Evolutionary conservation across 2,888 invertebrate species (phyloP).

Genomic region (Brenthis ino): DNA sequence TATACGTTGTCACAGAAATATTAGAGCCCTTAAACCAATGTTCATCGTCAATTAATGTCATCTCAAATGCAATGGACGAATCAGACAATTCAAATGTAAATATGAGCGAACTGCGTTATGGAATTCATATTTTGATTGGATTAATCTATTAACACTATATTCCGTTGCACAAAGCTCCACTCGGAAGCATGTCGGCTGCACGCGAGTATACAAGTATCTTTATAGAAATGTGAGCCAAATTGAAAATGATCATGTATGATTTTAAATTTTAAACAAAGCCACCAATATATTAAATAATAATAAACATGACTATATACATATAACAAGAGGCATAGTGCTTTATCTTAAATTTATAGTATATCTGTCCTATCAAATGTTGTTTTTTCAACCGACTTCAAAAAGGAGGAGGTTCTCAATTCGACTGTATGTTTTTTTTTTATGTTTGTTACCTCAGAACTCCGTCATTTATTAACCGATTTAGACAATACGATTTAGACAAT

Average conservation of each 20-base stretch:
- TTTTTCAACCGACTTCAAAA: too few relatives aligned
- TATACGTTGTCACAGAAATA: too few relatives aligned
- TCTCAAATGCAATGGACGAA: constrained; percentile 65
- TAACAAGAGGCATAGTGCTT: too few relatives aligned
- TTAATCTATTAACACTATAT: constrained; percentile 79
- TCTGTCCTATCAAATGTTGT: too few relatives aligned
- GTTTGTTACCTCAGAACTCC: too few relatives aligned
- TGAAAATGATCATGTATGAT: neutral
- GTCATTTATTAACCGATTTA: too few relatives aligned
- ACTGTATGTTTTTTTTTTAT: too few relatives aligned
- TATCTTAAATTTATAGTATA: too few relatives aligned
- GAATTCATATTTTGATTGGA: constrained; percentile 81
- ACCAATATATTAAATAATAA: too few relatives aligned
- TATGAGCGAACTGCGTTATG: constrained; percentile 64
- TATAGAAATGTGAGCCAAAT: constrained; percentile 25
- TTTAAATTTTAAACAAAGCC: neutral
- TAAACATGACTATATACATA: too few relatives aligned
- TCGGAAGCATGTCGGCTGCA: constrained; percentile 44
- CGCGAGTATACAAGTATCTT: constrained; percentile 31
- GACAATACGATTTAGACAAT: too few relatives aligned
- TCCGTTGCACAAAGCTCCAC: constrained; percentile 60
- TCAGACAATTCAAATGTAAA: constrained; percentile 74
- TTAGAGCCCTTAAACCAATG: constrained; percentile 2
- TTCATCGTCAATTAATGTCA: constrained; percentile 51
- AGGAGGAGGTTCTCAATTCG: too few relatives aligned